Evolutionary conservation across 2,888 invertebrate species (phyloP), one percentile per base, ranked within the genome.

Genomic region (Thymelicus acteon): DNA sequence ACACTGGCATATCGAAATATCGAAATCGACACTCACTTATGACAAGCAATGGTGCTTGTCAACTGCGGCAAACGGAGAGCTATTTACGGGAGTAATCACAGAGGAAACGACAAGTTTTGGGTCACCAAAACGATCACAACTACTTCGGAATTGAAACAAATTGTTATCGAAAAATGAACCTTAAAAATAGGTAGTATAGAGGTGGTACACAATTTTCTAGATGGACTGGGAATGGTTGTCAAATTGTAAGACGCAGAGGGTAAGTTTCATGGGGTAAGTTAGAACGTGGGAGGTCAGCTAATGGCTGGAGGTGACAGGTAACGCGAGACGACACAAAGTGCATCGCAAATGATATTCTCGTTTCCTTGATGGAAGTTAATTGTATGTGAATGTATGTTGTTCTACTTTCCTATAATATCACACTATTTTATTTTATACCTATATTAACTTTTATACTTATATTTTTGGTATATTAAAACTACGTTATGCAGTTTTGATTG

Each of bases 241-340:
- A 80, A 47, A 6, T 61, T 47, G 84, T 85, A 88, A 90, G 89
- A 86, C 79, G 82, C 77, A 76, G 82, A 81, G 89, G 87, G 90
- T 87, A 88, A 85, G 85, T 88, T 85, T 83, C 83, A 82, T 85
- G 83, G 85, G 87, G 88, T 83, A 85, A 80, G 84, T 82, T 79
- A 65, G 80, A 76, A 84, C 81, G 85, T 82, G 85, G 85, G 87
- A 90, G 91, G 92, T 92, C 90, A 89, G 80, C 89, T 93, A 93
- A 93, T 93, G 91, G 92, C 84, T 87, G 89, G 75, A 82, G 80
- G 83, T 88, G 92, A 91, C 93, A 93, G 91, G 93, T 93, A 93
- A 93, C 82, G 82, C 79, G 92, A 93, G 87, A 88, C 78, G 82
- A 87, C 88, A 89, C 90, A 91, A 91, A 93, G 93, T 93, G 93